These are phyloP conservation scores for Panthera tigris DNA, from an alignment of 2,113 vertebrate species.

Conservation along the genomic window DNA sequence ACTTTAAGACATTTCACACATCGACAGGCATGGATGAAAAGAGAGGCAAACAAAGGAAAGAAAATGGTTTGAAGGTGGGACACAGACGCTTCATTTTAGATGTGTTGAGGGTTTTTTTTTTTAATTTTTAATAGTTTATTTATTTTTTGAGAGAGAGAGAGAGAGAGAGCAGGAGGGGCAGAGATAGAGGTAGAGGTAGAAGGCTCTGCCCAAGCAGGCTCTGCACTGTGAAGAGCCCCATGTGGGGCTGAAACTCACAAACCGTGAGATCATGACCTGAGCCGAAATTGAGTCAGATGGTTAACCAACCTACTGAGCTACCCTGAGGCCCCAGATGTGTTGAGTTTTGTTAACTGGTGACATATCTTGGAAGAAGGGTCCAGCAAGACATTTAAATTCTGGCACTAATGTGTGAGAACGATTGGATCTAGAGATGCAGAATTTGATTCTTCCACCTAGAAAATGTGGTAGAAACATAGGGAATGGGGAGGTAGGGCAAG, in stretches of 20 bases:
- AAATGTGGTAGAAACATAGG: background rate
- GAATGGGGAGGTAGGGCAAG: background rate
- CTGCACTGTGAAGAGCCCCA: background rate
- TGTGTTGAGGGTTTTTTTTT: background rate
- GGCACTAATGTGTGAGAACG: background rate
- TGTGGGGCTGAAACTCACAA: background rate
- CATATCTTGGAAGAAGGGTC: background rate
- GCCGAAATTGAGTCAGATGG: background rate
- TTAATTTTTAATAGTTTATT: background rate
- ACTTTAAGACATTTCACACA: background rate
- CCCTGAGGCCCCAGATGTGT: background rate
- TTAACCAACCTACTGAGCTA: background rate
- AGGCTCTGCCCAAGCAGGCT: background rate
- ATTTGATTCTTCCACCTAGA: background rate
- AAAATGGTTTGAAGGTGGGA: background rate
- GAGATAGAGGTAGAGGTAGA: too few species aligned
- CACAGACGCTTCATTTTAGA: background rate
- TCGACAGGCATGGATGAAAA: background rate
- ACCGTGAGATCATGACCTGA: background rate
- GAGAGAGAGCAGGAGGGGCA: background rate
- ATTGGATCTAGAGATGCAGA: background rate
- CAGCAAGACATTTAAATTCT: background rate
- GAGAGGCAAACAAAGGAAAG: background rate
- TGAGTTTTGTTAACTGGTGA: background rate
- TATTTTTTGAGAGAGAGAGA: background rate